phyloP scores from a whole-genome alignment of 2,888 invertebrate genomes.

The Oscheius sp. region DNA sequence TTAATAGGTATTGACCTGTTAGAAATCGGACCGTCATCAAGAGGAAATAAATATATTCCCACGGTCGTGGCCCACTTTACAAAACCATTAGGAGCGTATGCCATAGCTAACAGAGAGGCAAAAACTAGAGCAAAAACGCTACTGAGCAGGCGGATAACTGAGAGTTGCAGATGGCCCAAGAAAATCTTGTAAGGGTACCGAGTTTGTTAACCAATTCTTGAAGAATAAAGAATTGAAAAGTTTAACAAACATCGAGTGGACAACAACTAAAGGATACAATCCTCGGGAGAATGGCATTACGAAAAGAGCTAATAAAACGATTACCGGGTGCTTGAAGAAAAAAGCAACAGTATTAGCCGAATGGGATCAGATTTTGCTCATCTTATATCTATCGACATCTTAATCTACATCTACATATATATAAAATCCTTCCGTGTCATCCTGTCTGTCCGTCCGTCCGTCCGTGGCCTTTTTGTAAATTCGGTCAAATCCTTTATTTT shows the following conservation, averaged over 20 bases:
- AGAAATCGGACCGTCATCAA: conserved; percentile 22
- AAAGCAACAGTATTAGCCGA: no score
- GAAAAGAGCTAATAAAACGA: no score
- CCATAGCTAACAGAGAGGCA: conserved; percentile 35
- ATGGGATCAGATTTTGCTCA: no score
- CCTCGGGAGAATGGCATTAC: not conserved
- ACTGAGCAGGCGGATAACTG: conserved; percentile 28
- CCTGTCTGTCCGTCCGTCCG: no score
- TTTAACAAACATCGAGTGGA: not conserved
- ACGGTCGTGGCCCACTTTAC: conserved; percentile 33
- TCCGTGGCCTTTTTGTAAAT: no score
- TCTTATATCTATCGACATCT: no score
- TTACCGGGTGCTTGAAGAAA: no score
- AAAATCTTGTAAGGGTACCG: conserved; percentile 29
- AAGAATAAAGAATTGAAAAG: not conserved
- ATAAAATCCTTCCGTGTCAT: no score
- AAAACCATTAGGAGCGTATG: conserved; percentile 19
- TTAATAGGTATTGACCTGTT: conserved; percentile 34
- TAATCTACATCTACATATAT: no score
- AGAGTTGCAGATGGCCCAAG: conserved; percentile 28
- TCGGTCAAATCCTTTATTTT: no score
- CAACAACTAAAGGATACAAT: not conserved
- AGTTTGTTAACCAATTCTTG: conserved; percentile 25
- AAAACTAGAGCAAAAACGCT: conserved; percentile 33
- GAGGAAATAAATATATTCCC: conserved; percentile 19